Evolutionary conservation across 2,797 vertebrate genomes (phyloP).

Genomic region (Staurois parvus): DNA sequence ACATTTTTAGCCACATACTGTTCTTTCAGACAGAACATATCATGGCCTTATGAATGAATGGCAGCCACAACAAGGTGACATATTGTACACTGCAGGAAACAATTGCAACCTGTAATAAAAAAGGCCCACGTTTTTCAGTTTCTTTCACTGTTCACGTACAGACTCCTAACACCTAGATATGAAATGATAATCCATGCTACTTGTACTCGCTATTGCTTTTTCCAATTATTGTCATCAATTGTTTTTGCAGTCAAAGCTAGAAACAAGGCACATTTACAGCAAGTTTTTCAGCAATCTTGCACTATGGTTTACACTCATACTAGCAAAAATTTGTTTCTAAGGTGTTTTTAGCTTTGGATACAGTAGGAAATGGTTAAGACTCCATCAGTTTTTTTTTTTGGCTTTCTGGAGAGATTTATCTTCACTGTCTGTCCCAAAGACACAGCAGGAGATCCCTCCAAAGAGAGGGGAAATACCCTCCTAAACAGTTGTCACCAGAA

Average conservation of each 20-base stretch:
- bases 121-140: neutral
- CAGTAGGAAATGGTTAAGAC: no score
- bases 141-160: neutral
- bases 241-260: neutral
- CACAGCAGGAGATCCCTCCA: no score
- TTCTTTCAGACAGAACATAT: slow-evolving; percentile 9
- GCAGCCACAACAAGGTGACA: neutral
- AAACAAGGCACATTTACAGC: neutral
- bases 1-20: neutral
- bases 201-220: neutral
- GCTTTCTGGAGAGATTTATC: no score
- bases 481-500: no score
- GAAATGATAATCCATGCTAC: neutral
- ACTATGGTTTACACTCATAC: no score
- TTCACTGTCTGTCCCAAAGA: no score
- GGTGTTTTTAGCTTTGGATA: no score
- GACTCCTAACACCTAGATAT: neutral
- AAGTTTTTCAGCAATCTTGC: neutral
- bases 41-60: slow-evolving; percentile 8
- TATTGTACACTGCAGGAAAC: neutral
- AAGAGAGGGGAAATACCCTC: no score
- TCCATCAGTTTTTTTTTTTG: no score
- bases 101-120: neutral
- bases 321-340: no score
- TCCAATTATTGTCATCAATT: neutral